Conservation (phyloP, 2,797 vertebrate species). For the Capromys pilorides region DNA sequence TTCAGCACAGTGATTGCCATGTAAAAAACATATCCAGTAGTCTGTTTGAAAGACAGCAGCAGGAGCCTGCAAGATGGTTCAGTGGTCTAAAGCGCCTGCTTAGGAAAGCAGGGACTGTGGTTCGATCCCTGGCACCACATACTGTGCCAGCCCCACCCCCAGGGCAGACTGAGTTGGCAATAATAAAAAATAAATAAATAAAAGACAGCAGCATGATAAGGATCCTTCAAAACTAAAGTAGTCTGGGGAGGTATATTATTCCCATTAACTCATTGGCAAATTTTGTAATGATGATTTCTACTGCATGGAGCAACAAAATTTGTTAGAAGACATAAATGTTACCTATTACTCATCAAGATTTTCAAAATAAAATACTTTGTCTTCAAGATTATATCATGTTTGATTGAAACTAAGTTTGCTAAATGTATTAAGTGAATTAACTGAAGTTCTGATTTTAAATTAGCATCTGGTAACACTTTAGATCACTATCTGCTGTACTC, state of each 20-base stretch:
- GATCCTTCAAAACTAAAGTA: not conserved
- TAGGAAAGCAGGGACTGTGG: no score
- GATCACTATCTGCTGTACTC: not conserved
- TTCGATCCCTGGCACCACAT: no score
- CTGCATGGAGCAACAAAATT: not conserved
- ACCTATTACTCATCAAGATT: not conserved
- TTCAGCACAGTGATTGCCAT: not conserved
- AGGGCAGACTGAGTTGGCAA: no score
- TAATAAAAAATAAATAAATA: no score
- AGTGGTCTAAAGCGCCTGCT: no score
- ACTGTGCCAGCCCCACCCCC: no score
- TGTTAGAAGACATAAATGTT: not conserved
- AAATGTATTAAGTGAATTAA: not conserved
- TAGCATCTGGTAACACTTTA: not conserved
- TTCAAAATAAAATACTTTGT: conserved; percentile 50
- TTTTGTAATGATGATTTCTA: not conserved
- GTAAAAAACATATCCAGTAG: not conserved
- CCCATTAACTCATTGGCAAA: not conserved
- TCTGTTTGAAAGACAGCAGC: not conserved
- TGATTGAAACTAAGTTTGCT: not conserved
- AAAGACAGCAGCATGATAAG: not conserved
- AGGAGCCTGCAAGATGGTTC: no score
- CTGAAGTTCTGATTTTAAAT: not conserved
- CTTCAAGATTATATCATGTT: not conserved
- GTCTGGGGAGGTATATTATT: not conserved